Evolutionary conservation across 2,113 vertebrate species (phyloP), one percentile per base, ranked within the genome.

Genomic region (Corapipo altera): DNA sequence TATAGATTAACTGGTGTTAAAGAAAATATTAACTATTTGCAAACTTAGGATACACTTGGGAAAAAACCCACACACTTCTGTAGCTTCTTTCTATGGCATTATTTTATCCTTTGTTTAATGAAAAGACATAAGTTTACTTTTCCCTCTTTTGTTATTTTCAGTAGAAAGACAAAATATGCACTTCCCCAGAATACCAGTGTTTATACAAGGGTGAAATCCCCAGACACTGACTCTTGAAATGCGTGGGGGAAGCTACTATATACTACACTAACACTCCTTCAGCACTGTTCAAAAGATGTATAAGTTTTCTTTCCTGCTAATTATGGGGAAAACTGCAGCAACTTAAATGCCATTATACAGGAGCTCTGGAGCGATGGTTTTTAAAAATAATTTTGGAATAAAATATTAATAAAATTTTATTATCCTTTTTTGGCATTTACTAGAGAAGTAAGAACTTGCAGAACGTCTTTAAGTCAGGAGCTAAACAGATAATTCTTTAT

Each of bases 21-120:
- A 93, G 69, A 81, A 96, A 88, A 87, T 81, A 84, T 84, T 93
- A 95, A 89, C 90, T 84, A 43, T 94, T 93, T 91, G 89, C 49
- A 82, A 81, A 87, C 5, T 43, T 43, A 43, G 44, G 22, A 43
- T 78, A 78, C 15, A 16, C 21, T 72, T 20, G 18, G 51, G 15
- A 6, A 44, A 84, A 86, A 81, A 22, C 0, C 0, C 1, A 12
- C 39, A 71, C 8, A 37, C 35, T 73, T 80, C 64, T 84, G 43
- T 35, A 89, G 33, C 39, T 71, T 78, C 59, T 84, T 88, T 93
- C 67, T 84, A 59, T 69, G 48, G 17, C 41, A 52, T 66, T 88
- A 44, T 86, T 95, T 96, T 77, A 86, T 84, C n/a, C 58, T 77
- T 72, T 95, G 92, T 92, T 94, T 93, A 97, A 89, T 3, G 14